Conservation (phyloP, 1,140 invertebrate species). For the Cydia splendana region DNA sequence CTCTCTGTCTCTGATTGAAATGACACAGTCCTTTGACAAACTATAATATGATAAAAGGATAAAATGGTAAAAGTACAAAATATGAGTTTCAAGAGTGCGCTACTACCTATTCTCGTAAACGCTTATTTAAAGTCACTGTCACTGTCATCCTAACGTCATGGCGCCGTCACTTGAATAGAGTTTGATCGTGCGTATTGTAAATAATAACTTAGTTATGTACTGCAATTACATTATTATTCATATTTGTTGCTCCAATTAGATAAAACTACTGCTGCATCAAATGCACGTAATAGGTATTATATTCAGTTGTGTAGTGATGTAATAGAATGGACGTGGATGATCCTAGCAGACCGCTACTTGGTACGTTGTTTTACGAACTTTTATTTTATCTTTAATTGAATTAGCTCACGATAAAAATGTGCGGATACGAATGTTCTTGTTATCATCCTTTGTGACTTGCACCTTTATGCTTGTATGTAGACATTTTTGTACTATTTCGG, state of each 20-base stretch:
- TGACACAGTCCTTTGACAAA: no score
- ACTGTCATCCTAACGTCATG: slow-evolving; percentile 19
- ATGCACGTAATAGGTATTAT: slow-evolving; percentile 1
- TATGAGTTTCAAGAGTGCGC: no score
- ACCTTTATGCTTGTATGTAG: not conserved
- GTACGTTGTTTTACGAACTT: slow-evolving; percentile 40
- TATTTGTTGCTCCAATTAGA: slow-evolving; percentile 29
- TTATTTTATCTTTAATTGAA: slow-evolving; percentile 24
- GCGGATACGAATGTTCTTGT: not conserved
- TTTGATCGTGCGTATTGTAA: slow-evolving; percentile 1
- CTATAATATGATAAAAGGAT: no score
- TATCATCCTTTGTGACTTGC: not conserved
- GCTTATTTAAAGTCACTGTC: slow-evolving; percentile 5
- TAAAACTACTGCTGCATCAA: slow-evolving; percentile 30
- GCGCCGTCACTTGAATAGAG: not conserved
- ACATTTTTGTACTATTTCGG: not conserved
- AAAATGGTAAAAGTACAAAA: no score
- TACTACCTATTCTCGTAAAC: not conserved
- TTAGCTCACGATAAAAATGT: slow-evolving; percentile 1
- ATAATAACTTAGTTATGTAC: slow-evolving; percentile 6
- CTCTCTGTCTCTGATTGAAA: no score
- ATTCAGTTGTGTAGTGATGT: not conserved
- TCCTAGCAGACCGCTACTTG: slow-evolving; percentile 57
- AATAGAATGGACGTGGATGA: slow-evolving; percentile 58
- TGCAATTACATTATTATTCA: not conserved